These are phyloP conservation scores for Chironomus riparius DNA, from an alignment of 2,888 invertebrate genomes.

Conservation along the genomic window DNA sequence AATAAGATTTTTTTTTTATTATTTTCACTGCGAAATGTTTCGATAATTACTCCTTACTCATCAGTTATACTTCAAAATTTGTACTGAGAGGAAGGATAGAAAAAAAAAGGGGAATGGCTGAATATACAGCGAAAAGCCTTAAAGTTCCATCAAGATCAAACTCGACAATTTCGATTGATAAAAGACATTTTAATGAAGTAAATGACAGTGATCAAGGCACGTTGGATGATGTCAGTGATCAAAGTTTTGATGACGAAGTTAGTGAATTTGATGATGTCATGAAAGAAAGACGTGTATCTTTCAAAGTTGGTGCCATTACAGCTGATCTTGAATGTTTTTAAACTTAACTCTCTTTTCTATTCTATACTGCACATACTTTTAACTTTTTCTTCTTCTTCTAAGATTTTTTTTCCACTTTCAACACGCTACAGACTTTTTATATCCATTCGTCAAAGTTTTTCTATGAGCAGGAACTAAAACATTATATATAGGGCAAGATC, in stretches of 20 bases:
- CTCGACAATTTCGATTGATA: not conserved
- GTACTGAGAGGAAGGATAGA: not conserved
- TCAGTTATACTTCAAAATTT: not conserved
- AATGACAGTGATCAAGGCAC: not conserved
- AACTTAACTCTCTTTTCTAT: not conserved
- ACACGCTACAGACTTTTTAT: not conserved
- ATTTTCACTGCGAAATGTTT: not conserved
- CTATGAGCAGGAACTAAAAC: not conserved
- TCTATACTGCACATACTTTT: no score
- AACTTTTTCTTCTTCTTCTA: not conserved
- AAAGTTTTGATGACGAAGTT: conserved; percentile 4
- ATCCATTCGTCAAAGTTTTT: not conserved
- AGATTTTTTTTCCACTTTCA: not conserved
- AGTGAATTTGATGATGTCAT: not conserved
- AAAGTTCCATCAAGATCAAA: conserved; percentile 6
- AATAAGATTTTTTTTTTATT: not conserved
- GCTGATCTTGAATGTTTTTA: not conserved
- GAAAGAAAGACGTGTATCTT: not conserved
- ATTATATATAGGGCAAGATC: no score
- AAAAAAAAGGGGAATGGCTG: not conserved
- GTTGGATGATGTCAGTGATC: not conserved
- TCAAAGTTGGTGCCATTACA: conserved; percentile 18
- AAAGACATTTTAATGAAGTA: not conserved
- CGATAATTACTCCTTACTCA: not conserved
- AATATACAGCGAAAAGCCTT: not conserved